Conservation (phyloP, 2,888 invertebrate species). For the Danaus chrysippus region DNA sequence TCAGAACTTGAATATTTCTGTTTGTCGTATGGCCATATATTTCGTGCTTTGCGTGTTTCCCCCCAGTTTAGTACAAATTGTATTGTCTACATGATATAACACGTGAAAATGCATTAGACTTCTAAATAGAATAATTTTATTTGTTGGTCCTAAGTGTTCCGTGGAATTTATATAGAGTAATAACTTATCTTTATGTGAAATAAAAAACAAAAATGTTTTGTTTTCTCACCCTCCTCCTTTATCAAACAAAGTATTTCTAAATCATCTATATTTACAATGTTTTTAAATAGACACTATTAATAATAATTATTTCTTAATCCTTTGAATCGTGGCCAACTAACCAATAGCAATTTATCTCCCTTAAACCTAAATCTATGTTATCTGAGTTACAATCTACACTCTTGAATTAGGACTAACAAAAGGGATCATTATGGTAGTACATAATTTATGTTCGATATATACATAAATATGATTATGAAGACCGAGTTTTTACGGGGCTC, state of each 20-base stretch:
- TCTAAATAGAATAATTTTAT: slow-evolving; percentile 31
- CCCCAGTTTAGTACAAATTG: slow-evolving; percentile 48
- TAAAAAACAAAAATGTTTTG: no score
- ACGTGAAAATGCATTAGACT: slow-evolving; percentile 38
- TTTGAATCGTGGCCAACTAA: neutral
- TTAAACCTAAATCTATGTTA: neutral
- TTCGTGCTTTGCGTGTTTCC: slow-evolving; percentile 45
- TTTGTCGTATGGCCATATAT: slow-evolving; percentile 35
- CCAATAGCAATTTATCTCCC: slow-evolving; percentile 2
- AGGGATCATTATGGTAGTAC: no score
- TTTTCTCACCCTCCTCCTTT: neutral
- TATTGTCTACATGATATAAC: slow-evolving; percentile 47
- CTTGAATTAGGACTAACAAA: no score
- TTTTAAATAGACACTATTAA: neutral
- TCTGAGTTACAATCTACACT: no score
- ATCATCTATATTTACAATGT: neutral
- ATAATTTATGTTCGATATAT: no score
- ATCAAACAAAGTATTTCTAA: neutral
- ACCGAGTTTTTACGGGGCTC: no score
- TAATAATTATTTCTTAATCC: slow-evolving; percentile 1
- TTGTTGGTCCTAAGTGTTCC: slow-evolving; percentile 16
- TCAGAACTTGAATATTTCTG: slow-evolving; percentile 41
- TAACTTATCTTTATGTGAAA: no score
- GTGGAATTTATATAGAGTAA: neutral
- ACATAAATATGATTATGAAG: no score